A percentile compares a stretch with the other conserved stretches of the same genome.
Evolutionary conservation across 1,140 invertebrate species (phyloP).

Genomic region (Plectrocnemia conspersa): DNA sequence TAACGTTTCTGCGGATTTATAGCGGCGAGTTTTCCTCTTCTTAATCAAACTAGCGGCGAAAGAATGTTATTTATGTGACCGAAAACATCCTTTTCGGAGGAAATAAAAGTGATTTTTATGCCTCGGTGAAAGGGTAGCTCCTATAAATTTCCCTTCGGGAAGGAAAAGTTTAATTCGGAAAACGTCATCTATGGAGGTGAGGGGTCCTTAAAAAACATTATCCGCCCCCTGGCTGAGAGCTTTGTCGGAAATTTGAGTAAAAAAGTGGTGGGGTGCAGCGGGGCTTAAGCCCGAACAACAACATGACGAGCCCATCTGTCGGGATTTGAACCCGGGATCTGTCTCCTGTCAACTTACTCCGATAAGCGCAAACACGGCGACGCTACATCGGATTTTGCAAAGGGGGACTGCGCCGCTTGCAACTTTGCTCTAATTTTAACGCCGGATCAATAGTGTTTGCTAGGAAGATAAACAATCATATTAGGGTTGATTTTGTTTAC

Average conservation of each 20-base stretch:
- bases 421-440: too few species aligned
- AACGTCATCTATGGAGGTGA: neutral
- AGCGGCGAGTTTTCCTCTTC: too few species aligned
- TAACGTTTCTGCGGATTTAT: too few species aligned
- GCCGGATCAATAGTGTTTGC: too few species aligned
- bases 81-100: neutral
- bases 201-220: neutral
- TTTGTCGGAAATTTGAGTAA: constrained; percentile 13
- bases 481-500: too few species aligned
- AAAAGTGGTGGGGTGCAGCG: constrained; percentile 9
- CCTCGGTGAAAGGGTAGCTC: too few species aligned
- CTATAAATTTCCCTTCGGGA: too few species aligned
- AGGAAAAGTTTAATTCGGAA: constrained; percentile 1
- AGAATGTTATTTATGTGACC: neutral
- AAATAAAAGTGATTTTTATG: too few species aligned
- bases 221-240: neutral
- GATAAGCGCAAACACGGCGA: constrained; percentile 18
- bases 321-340: constrained; percentile 21
- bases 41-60: constrained; percentile 2
- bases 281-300: constrained; percentile 20
- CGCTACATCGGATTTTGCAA: neutral
- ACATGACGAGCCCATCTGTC: constrained; percentile 23
- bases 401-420: neutral
- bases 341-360: constrained; percentile 19
- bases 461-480: too few species aligned